Conservation (phyloP, 1,140 invertebrate genomes). For the Saccostrea glomerata region DNA sequence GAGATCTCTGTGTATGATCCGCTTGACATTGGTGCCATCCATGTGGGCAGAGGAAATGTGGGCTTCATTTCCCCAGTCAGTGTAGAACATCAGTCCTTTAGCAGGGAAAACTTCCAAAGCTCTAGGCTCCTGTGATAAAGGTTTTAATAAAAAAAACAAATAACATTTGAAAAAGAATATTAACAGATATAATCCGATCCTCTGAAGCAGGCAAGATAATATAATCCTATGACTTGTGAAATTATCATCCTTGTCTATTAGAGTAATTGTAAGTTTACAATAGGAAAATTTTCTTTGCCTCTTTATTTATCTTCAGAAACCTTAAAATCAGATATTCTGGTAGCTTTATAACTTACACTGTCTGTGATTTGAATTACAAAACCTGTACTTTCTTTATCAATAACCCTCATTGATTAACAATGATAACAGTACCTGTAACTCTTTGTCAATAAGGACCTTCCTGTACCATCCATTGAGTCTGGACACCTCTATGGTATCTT, state of each 20-base stretch:
- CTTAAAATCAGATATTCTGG: too few relatives aligned
- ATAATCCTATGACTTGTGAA: too few relatives aligned
- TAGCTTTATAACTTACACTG: too few relatives aligned
- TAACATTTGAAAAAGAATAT: too few relatives aligned
- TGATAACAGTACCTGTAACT: slow-evolving; percentile 86
- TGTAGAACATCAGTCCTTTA: slow-evolving; percentile 91
- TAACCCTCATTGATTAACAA: neutral
- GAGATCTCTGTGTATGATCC: slow-evolving; percentile 97
- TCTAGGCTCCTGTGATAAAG: slow-evolving; percentile 91
- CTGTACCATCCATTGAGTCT: slow-evolving; percentile 90
- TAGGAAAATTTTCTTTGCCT: too few relatives aligned
- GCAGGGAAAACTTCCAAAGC: slow-evolving; percentile 96
- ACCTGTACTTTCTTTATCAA: neutral
- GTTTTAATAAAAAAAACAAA: slow-evolving; percentile 80
- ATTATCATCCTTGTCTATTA: too few relatives aligned
- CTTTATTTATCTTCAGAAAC: too few relatives aligned
- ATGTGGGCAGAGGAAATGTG: slow-evolving; percentile 96
- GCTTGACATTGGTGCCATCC: slow-evolving; percentile 92
- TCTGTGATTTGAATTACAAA: too few relatives aligned
- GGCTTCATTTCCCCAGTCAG: slow-evolving; percentile 99
- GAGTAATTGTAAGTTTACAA: too few relatives aligned
- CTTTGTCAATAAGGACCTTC: slow-evolving; percentile 92
- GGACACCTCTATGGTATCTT: slow-evolving; percentile 96
- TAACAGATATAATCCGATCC: too few relatives aligned
- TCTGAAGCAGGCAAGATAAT: too few relatives aligned